Percentiles rank a stretch among this genome's conserved stretches.
Evolutionary conservation across 1,140 invertebrate species (phyloP).

Genomic region (Aphis gossypii): DNA sequence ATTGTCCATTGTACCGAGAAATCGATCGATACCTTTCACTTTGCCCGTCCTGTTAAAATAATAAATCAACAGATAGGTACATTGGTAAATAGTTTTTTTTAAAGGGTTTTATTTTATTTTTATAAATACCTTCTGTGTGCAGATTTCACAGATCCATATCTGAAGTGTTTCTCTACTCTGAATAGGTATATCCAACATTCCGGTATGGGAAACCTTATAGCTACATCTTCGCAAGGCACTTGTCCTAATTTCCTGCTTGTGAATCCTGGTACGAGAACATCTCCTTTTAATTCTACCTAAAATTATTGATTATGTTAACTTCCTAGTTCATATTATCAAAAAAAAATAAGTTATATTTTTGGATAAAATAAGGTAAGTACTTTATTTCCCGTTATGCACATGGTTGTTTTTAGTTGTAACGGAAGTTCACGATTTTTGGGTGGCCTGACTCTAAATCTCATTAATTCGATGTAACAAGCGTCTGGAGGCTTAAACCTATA

Average conservation of each 20-base stretch:
- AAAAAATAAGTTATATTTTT: neutral
- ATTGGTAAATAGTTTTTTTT: neutral
- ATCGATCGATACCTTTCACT: constrained; percentile 91
- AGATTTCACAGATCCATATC: constrained; percentile 98
- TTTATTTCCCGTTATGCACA: constrained; percentile 85
- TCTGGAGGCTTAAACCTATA: constrained; percentile 95
- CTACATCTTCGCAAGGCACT: constrained; percentile 97
- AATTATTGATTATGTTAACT: neutral
- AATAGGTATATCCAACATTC: constrained; percentile 99
- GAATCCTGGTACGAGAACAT: constrained; percentile 95
- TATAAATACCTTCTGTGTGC: constrained; percentile 78
- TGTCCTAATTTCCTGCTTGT: constrained; percentile 92
- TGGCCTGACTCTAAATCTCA: constrained; percentile 95
- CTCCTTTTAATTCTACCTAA: constrained; percentile 89
- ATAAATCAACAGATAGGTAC: neutral
- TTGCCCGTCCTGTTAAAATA: constrained; percentile 78
- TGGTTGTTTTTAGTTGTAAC: constrained; percentile 88
- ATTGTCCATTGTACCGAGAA: constrained; percentile 90
- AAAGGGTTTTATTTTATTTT: neutral
- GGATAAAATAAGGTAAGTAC: constrained; percentile 63
- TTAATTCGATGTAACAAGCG: constrained; percentile 96
- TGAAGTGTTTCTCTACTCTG: constrained; percentile 96
- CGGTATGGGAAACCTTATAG: constrained; percentile 95
- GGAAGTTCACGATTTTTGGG: constrained; percentile 97
- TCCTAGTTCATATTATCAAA: neutral